Percentiles rank a stretch among this genome's conserved stretches.
Evolutionary conservation across 2,113 vertebrate genomes (phyloP).

Genomic region (Ophiodon elongatus): DNA sequence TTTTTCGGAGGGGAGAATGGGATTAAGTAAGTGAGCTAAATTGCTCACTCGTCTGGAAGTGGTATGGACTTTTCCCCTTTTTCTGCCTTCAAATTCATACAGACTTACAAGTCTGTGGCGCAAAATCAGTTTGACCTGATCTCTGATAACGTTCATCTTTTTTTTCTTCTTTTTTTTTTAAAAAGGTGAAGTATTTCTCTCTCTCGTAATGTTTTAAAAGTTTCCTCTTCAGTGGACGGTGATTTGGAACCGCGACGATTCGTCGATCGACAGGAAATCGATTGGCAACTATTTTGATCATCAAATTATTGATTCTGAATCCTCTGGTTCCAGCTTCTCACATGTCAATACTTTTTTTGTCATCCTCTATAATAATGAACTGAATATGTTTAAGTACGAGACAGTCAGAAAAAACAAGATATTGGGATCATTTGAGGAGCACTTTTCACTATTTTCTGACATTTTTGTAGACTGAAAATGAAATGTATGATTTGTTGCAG

Average conservation of each 20-base stretch:
- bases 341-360: background rate
- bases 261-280: background rate
- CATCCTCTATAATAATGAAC: too few relatives aligned
- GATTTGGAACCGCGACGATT: background rate
- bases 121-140: slow-evolving; percentile 10
- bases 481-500: background rate
- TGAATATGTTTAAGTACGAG: background rate
- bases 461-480: background rate
- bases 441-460: background rate
- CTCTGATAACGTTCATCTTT: slow-evolving; percentile 1
- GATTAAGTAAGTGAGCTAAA: slow-evolving; percentile 57
- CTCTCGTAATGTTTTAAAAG: background rate
- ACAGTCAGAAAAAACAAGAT: background rate
- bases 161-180: background rate
- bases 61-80: slow-evolving; percentile 50
- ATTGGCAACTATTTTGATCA: background rate
- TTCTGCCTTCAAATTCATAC: slow-evolving; percentile 15
- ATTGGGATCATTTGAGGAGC: background rate
- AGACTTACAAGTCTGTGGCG: background rate
- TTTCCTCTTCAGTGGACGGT: background rate
- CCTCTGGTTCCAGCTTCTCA: background rate
- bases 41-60: slow-evolving; percentile 41
- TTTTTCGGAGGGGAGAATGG: slow-evolving; percentile 18
- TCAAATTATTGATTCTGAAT: background rate
- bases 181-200: slow-evolving; percentile 47